phyloP scores from a whole-genome alignment of 2,113 vertebrate species.

The Ranitomeya imitator region DNA sequence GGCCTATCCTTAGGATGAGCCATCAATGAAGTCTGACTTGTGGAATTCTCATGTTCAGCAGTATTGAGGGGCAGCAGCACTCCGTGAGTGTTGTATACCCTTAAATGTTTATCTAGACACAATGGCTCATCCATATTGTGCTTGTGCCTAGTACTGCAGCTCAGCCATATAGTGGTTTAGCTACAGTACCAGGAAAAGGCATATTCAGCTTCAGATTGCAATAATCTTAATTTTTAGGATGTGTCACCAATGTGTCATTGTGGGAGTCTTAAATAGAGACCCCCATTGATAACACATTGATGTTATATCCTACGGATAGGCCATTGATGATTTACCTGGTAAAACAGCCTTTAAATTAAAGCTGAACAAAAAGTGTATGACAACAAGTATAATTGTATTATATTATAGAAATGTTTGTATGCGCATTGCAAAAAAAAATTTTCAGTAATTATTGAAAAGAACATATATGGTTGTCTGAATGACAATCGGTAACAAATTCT shows the following conservation, averaged over 20 bases:
- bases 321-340: background rate
- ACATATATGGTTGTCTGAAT: slow-evolving; percentile 74
- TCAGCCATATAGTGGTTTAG: background rate
- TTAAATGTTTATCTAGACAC: background rate
- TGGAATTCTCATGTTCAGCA: background rate
- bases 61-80: background rate
- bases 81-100: background rate
- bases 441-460: slow-evolving; percentile 55
- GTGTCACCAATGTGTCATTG: background rate
- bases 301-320: background rate
- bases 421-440: slow-evolving; percentile 64
- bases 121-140: background rate
- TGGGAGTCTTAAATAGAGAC: background rate
- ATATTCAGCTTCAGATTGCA: background rate
- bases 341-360: background rate
- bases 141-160: background rate
- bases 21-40: background rate
- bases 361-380: slow-evolving; percentile 30
- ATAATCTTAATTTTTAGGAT: background rate
- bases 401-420: slow-evolving; percentile 68
- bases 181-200: background rate
- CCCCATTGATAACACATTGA: background rate
- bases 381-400: slow-evolving; percentile 67
- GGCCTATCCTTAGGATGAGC: background rate
- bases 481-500: slow-evolving; percentile 73